A percentile compares a stretch with the other conserved stretches of the same genome.
Conservation (phyloP, 2,113 vertebrate genomes). For the Pteronura brasiliensis region DNA sequence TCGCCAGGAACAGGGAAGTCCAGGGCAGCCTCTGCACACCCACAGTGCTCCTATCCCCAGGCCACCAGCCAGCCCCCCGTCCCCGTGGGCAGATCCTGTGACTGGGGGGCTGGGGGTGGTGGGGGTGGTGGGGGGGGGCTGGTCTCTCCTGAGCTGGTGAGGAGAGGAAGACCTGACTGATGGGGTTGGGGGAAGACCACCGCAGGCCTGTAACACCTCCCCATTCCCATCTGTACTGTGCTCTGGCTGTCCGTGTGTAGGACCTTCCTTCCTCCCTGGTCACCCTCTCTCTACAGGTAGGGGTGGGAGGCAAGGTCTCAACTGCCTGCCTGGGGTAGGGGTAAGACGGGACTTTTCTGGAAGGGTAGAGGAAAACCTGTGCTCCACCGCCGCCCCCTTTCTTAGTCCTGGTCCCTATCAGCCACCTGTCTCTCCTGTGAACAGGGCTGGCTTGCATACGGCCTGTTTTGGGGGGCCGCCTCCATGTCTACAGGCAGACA, state of each 20-base stretch:
- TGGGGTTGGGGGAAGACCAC: too few relatives aligned
- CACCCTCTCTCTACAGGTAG: background rate
- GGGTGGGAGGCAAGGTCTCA: background rate
- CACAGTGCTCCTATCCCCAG: background rate
- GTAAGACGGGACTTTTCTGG: background rate
- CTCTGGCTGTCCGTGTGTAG: background rate
- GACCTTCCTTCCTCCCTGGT: background rate
- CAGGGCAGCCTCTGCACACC: too few relatives aligned
- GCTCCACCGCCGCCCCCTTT: background rate
- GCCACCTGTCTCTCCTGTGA: background rate
- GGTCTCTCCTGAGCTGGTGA: background rate
- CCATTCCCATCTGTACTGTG: background rate
- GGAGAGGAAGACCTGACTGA: background rate
- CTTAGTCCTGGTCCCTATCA: background rate
- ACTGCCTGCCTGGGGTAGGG: background rate
- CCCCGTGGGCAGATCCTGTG: background rate
- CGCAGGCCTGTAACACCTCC: background rate
- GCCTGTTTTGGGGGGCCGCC: background rate
- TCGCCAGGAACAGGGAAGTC: background rate
- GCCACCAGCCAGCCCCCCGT: too few relatives aligned
- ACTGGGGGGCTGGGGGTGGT: rapidly evolving
- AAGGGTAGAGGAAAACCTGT: background rate
- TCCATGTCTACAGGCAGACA: background rate
- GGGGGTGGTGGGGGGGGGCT: too few relatives aligned
- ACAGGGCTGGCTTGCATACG: background rate